These are phyloP conservation scores for Athrips mouffetella DNA, from an alignment of 2,888 invertebrate species.

Conservation along the genomic window DNA sequence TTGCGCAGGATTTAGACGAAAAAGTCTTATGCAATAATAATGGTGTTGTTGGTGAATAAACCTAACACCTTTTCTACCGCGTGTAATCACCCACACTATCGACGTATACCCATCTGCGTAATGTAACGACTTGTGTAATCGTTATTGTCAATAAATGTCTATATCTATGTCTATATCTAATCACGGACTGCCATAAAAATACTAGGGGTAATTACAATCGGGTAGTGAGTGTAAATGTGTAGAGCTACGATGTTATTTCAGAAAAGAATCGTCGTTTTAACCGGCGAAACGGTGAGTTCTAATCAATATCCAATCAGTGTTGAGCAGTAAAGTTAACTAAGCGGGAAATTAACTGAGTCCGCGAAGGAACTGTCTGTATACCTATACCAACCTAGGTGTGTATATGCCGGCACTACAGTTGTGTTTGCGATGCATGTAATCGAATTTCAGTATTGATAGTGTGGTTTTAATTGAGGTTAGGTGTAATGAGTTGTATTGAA, in stretches of 20 bases:
- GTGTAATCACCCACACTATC: too few species aligned
- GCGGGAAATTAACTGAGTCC: conserved; percentile 70
- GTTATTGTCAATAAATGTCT: conserved; percentile 10
- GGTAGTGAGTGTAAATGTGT: conserved; percentile 73
- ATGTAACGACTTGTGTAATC: background rate
- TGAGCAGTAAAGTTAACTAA: conserved; percentile 73
- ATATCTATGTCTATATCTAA: conserved; percentile 36
- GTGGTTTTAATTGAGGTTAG: too few species aligned
- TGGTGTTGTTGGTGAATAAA: too few species aligned
- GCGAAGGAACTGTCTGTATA: conserved; percentile 35
- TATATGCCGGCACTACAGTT: too few species aligned
- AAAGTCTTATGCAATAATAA: too few species aligned
- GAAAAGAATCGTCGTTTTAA: conserved; percentile 67
- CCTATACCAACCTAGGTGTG: conserved; percentile 14
- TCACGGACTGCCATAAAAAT: conserved; percentile 62
- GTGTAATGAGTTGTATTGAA: too few species aligned
- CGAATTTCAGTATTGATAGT: too few species aligned
- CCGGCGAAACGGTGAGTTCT: conserved; percentile 64
- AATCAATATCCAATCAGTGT: conserved; percentile 76
- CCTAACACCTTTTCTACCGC: too few species aligned
- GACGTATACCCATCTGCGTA: too few species aligned
- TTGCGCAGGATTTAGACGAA: too few species aligned
- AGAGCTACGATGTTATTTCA: conserved; percentile 63
- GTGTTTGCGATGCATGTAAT: background rate
- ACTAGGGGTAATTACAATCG: conserved; percentile 63